Evolutionary conservation across 2,113 vertebrate species (phyloP), one percentile per base, ranked within the genome.

Genomic region (Oncorhynchus kisutch): DNA sequence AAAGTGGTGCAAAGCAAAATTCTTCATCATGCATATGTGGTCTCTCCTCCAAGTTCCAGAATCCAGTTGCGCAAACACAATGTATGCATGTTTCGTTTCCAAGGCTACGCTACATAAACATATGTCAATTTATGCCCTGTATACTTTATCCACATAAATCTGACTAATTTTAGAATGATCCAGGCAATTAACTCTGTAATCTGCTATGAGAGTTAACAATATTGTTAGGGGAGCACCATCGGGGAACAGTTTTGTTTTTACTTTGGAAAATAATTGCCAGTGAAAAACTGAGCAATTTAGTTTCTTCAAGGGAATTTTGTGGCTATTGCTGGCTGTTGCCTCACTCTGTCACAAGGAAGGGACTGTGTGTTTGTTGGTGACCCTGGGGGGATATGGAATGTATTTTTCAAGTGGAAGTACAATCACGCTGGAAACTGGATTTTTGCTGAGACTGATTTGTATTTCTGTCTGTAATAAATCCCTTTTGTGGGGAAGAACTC

Each of bases 291-390:
- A 79, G 82, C 79, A 74, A 79, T 80, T 76, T 70, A 83, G 81
- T 84, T 72, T 81, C 71, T 86, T 85, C 78, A 82, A 85, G 80
- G 73, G 76, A 73, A 74, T 85, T 88, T 83, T 89, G 82, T 69
- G 80, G 81, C 72, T 76, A 84, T 84, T 83, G 70, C 79, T 13
- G 60, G 68, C 78, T 64, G 77, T 90, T 89, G 88, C 88, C 81
- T 91, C 88, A 89, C 82, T 77, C 75, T 84, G 84, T 83, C 85
- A 78, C 79, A 25, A 77, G 71, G 81, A 20, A 57, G 9, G 0
- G 18, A 68, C 76, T 67, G 66, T 67, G 69, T 80, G 84, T 79
- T 78, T 75, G 75, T 75, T 59, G 27, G 73, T 67, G 81, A 82
- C 83, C 85, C 84, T 84, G 81, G 24, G 73, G 84, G 87, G 86